Conservation (phyloP, 1,140 invertebrate genomes). For the Drosophila tani region DNA sequence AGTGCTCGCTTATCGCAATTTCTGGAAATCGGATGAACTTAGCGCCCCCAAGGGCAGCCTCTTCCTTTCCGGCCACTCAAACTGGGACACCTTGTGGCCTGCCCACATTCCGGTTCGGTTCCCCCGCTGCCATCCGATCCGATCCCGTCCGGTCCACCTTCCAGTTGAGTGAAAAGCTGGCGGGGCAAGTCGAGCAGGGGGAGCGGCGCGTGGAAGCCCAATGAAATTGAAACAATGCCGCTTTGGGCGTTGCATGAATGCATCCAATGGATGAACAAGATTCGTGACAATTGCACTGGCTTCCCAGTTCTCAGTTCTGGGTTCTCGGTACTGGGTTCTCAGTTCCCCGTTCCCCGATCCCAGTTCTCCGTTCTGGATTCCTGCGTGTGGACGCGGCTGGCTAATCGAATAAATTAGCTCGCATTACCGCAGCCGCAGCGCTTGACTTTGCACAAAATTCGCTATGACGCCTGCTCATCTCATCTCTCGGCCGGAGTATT, state of each 20-base stretch:
- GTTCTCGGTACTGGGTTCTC: too few species aligned
- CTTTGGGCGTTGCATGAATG: slow-evolving; percentile 50
- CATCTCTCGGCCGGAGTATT: slow-evolving; percentile 19
- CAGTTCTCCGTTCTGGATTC: slow-evolving; percentile 5
- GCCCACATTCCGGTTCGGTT: slow-evolving; percentile 35
- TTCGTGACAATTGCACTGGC: slow-evolving; percentile 37
- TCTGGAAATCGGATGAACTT: background rate
- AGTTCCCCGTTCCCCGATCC: background rate
- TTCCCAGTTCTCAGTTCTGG: background rate
- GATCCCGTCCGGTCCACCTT: slow-evolving; percentile 28
- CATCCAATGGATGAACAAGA: slow-evolving; percentile 47
- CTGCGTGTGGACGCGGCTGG: slow-evolving; percentile 32
- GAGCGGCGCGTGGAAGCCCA: slow-evolving; percentile 8
- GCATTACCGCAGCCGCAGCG: slow-evolving; percentile 43
- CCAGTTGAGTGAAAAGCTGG: slow-evolving; percentile 2
- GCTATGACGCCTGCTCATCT: slow-evolving; percentile 35
- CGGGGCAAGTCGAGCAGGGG: background rate
- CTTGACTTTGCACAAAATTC: slow-evolving; percentile 26
- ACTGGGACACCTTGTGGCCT: slow-evolving; percentile 24
- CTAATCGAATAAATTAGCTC: slow-evolving; percentile 79
- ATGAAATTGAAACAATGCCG: slow-evolving; percentile 35
- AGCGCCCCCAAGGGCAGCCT: slow-evolving; percentile 1
- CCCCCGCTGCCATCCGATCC: background rate
- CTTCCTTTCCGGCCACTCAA: slow-evolving; percentile 21
- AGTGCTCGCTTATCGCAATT: background rate